Evolutionary conservation across 1,140 invertebrate species (phyloP).

Genomic region (Pseudomyrmex flavicornis): DNA sequence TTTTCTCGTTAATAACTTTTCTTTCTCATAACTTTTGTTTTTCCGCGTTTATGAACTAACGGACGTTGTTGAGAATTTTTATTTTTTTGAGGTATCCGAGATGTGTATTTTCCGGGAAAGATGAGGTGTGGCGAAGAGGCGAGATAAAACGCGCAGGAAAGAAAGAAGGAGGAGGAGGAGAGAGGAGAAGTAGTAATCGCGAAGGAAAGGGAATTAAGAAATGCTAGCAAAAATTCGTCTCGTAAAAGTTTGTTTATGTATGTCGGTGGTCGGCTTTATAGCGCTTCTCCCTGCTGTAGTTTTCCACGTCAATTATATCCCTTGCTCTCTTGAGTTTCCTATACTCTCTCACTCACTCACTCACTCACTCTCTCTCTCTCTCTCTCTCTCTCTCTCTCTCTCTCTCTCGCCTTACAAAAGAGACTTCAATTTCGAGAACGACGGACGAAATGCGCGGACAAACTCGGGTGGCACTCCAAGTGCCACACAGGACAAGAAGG

Average conservation of each 20-base stretch:
- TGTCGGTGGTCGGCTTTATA: constrained; percentile 35
- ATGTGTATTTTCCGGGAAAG: neutral
- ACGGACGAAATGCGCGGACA: constrained; percentile 41
- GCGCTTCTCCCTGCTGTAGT: constrained; percentile 25
- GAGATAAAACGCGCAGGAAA: constrained; percentile 8
- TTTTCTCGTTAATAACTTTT: neutral
- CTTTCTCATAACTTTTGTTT: neutral
- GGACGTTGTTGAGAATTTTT: constrained; percentile 7
- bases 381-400: too few species aligned
- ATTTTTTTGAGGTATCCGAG: neutral
- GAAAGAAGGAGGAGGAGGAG: too few species aligned
- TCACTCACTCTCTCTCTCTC: too few species aligned
- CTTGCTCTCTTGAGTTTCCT: neutral
- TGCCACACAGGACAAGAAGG: neutral
- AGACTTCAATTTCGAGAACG: constrained; percentile 46
- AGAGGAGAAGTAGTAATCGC: neutral
- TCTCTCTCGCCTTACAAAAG: constrained; percentile 21
- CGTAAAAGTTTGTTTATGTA: constrained; percentile 46
- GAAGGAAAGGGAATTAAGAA: constrained; percentile 27
- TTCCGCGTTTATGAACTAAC: neutral
- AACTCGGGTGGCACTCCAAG: constrained; percentile 38
- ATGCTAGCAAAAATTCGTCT: neutral
- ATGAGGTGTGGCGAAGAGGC: constrained; percentile 3
- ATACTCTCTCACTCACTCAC: too few species aligned
- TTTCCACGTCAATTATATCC: constrained; percentile 16